Percentiles rank a stretch among this genome's conserved stretches.
Conservation (phyloP, 2,797 vertebrate genomes). For the Helicolenus hilgendorfi region DNA sequence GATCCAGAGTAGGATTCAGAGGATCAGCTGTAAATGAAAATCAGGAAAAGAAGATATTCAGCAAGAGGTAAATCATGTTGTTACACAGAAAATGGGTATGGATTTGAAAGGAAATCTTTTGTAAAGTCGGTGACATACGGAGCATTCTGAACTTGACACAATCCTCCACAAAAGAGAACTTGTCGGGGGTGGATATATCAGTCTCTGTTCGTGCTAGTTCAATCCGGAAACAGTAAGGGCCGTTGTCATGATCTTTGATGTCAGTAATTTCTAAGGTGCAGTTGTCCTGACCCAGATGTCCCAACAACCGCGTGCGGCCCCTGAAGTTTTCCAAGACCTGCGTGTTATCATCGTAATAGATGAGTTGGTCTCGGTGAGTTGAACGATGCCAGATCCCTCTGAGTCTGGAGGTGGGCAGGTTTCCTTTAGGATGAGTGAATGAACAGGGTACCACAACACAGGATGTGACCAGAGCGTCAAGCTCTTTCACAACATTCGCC, state of each 20-base stretch:
- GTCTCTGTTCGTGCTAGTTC: not conserved
- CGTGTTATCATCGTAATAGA: constrained; percentile 4
- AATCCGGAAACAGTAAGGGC: constrained; percentile 79
- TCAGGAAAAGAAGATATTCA: not conserved
- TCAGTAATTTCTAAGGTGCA: constrained; percentile 77
- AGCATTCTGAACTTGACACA: constrained; percentile 50
- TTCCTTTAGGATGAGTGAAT: constrained; percentile 57
- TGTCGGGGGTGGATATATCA: accelerated
- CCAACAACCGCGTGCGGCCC: constrained; percentile 66
- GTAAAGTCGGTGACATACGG: constrained; percentile 45
- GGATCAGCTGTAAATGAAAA: constrained; percentile 27
- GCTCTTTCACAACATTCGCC: not conserved
- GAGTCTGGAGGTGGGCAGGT: constrained; percentile 34
- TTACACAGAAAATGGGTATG: not conserved
- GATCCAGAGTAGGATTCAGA: not conserved
- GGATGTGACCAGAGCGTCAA: constrained; percentile 65
- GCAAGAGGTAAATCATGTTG: not conserved
- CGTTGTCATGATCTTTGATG: constrained; percentile 63
- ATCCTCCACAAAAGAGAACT: constrained; percentile 62
- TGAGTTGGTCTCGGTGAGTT: accelerated
- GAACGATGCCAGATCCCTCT: constrained; percentile 70
- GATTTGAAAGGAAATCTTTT: not conserved
- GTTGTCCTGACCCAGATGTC: constrained; percentile 52
- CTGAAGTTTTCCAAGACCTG: constrained; percentile 45
- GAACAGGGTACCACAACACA: constrained; percentile 87